These are phyloP conservation scores for Ptilodon capucinus DNA, from an alignment of 2,888 invertebrate genomes.

Conservation along the genomic window DNA sequence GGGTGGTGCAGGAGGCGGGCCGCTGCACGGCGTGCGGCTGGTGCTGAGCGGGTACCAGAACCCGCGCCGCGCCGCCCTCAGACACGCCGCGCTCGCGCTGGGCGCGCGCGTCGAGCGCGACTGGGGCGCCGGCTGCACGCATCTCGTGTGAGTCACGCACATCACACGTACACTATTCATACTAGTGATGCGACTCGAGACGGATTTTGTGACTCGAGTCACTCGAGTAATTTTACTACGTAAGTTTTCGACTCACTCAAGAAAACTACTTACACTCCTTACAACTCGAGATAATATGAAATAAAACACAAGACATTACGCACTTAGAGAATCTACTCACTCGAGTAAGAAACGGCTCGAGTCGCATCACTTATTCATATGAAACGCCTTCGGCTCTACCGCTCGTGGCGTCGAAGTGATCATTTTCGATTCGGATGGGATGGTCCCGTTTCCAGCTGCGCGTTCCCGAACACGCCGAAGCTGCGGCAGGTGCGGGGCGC, in stretches of 20 bases:
- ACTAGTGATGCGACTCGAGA: no score
- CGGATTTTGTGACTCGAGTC: no score
- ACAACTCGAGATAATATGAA: no score
- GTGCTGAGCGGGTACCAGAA: conserved; percentile 95
- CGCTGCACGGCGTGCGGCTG: conserved; percentile 83
- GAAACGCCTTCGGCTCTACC: no score
- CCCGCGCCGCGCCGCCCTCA: conserved; percentile 87
- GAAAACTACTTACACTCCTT: no score
- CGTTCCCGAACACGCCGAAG: conserved; percentile 95
- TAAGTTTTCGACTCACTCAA: no score
- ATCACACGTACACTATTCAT: no score
- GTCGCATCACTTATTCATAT: no score
- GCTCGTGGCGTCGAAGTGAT: neutral
- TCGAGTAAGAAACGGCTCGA: no score
- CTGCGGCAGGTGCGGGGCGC: conserved; percentile 86
- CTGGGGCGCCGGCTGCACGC: conserved; percentile 90
- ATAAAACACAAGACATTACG: no score
- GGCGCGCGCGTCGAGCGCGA: conserved; percentile 90
- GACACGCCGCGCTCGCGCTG: conserved; percentile 87
- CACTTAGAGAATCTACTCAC: no score
- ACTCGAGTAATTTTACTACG: no score
- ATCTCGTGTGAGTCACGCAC: conserved; percentile 87
- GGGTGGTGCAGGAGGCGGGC: conserved; percentile 4
- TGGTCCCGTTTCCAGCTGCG: conserved; percentile 86
- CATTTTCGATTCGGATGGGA: neutral